phyloP scores from a whole-genome alignment of 2,797 vertebrate genomes.

The Sarcoramphus papa region DNA sequence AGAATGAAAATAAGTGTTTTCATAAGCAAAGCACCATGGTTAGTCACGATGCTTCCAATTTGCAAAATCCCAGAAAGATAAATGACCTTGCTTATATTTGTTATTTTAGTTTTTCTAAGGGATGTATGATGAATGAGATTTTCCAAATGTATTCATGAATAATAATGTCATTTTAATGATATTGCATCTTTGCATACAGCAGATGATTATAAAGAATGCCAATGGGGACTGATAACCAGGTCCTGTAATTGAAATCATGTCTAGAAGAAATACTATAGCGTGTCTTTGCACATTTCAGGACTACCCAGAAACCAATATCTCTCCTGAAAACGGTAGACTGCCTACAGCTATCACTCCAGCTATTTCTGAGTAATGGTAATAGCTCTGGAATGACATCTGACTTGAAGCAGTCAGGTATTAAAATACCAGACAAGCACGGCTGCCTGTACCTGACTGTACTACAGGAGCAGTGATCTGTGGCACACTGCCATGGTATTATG shows the following conservation, averaged over 20 bases:
- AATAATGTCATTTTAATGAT: conserved; percentile 48
- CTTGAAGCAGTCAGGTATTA: conserved; percentile 64
- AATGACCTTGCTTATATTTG: conserved; percentile 30
- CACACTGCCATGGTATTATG: conserved; percentile 9
- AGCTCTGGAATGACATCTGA: conserved; percentile 68
- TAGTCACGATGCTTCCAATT: conserved; percentile 54
- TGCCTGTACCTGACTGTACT: conserved; percentile 57
- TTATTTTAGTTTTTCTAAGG: conserved; percentile 58
- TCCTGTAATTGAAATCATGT: conserved; percentile 42
- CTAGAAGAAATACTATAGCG: not conserved
- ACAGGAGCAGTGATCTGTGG: conserved; percentile 32
- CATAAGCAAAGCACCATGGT: conserved; percentile 42
- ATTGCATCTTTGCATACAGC: conserved; percentile 30
- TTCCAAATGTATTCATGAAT: conserved; percentile 51
- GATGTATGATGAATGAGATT: conserved; percentile 53
- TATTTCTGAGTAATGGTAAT: conserved; percentile 58
- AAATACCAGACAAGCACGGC: conserved; percentile 65
- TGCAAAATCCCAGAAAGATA: conserved; percentile 11
- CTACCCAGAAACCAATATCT: conserved; percentile 43
- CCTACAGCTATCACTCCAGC: conserved; percentile 59
- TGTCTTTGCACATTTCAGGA: conserved; percentile 30
- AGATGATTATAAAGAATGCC: conserved; percentile 33
- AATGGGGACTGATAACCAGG: conserved; percentile 10
- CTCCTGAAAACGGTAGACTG: conserved; percentile 43
- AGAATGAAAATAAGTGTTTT: conserved; percentile 52